Evolutionary conservation across 2,113 vertebrate species (phyloP).

Genomic region (Aptenodytes patagonicus): DNA sequence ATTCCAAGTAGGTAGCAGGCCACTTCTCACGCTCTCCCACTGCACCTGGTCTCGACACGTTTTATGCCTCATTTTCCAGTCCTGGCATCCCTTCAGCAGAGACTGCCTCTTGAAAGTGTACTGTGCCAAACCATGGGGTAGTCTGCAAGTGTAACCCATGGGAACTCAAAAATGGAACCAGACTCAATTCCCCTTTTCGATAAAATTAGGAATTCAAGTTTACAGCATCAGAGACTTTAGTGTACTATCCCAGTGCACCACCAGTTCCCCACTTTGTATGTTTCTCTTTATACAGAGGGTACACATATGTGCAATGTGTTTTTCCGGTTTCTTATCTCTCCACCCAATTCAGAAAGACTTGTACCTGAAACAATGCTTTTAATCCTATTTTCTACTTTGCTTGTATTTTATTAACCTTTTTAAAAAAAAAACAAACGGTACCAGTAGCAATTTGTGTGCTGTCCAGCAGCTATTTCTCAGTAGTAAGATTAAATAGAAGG

Average conservation of each 20-base stretch:
- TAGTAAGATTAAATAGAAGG: slow-evolving; percentile 24
- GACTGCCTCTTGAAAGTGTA: slow-evolving; percentile 37
- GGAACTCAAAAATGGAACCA: background rate
- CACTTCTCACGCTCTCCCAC: background rate
- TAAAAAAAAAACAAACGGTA: background rate
- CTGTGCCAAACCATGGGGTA: slow-evolving; percentile 42
- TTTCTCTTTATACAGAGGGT: slow-evolving; percentile 51
- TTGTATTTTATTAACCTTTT: slow-evolving; percentile 66
- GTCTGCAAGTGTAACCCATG: background rate
- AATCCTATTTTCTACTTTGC: slow-evolving; percentile 63
- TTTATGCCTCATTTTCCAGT: slow-evolving; percentile 3
- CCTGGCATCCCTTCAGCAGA: slow-evolving; percentile 33
- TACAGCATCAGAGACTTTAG: slow-evolving; percentile 33
- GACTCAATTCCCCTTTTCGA: slow-evolving; percentile 23
- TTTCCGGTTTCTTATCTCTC: slow-evolving; percentile 47
- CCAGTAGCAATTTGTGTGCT: slow-evolving; percentile 42
- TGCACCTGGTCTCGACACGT: background rate
- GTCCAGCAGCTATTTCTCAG: slow-evolving; percentile 51
- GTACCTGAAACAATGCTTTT: slow-evolving; percentile 49
- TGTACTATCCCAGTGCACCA: slow-evolving; percentile 10
- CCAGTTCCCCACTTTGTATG: slow-evolving; percentile 42
- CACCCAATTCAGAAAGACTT: slow-evolving; percentile 21
- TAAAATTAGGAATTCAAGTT: slow-evolving; percentile 49
- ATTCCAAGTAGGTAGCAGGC: background rate
- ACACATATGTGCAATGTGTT: slow-evolving; percentile 16